These are phyloP conservation scores for Alosa alosa DNA, from an alignment of 2,113 vertebrate genomes.

Conservation along the genomic window DNA sequence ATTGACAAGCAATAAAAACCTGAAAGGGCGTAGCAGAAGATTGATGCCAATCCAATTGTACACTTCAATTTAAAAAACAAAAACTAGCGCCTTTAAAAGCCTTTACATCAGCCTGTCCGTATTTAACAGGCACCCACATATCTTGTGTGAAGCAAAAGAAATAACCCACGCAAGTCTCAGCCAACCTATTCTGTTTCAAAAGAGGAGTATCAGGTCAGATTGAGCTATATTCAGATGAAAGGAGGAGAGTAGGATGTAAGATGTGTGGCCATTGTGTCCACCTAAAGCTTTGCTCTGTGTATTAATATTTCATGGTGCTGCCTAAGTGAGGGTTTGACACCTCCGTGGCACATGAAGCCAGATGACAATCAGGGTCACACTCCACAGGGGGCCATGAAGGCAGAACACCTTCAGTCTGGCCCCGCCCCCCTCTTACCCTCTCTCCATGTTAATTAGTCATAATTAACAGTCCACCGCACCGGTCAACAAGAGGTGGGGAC, in stretches of 20 bases:
- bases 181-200: neutral
- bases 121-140: neutral
- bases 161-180: neutral
- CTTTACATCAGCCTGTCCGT: constrained; percentile 10
- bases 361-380: constrained; percentile 19
- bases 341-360: neutral
- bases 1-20: constrained; percentile 44
- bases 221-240: neutral
- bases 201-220: neutral
- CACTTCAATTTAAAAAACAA: constrained; percentile 11
- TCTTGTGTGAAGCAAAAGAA: constrained; percentile 1
- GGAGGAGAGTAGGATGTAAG: neutral
- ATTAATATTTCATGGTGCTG: constrained; percentile 41
- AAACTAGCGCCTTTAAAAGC: constrained; percentile 6
- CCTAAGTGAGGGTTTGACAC: constrained; percentile 29
- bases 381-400: constrained; percentile 32
- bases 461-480: constrained; percentile 50
- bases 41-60: constrained; percentile 49
- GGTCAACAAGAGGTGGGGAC: constrained; percentile 33
- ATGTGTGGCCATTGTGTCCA: constrained; percentile 15
- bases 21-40: constrained; percentile 35
- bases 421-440: neutral
- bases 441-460: constrained; percentile 42
- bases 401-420: neutral
- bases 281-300: constrained; percentile 33